Evolutionary conservation across 1,140 invertebrate species (phyloP).

Genomic region (Aricia agestis): DNA sequence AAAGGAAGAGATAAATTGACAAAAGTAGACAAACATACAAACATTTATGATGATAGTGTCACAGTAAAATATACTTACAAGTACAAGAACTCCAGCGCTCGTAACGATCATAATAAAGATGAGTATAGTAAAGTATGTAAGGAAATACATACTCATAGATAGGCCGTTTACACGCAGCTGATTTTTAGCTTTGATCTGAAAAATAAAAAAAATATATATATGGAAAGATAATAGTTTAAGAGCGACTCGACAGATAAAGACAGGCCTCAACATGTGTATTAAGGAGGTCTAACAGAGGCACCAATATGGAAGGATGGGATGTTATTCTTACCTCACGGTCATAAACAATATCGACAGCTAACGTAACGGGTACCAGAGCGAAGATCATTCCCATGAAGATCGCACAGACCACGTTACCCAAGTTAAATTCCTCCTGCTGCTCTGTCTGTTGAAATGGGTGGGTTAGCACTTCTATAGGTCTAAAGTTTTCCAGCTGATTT

Average conservation of each 20-base stretch:
- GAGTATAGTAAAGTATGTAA: constrained; percentile 84
- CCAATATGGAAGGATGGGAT: background rate
- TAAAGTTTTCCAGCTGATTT: constrained; percentile 50
- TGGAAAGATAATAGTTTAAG: too few relatives aligned
- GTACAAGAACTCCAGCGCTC: constrained; percentile 81
- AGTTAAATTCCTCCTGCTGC: constrained; percentile 82
- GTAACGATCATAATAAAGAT: constrained; percentile 83
- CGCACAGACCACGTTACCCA: constrained; percentile 82
- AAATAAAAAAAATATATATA: constrained; percentile 31
- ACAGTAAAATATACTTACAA: constrained; percentile 69
- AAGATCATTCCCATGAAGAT: constrained; percentile 88
- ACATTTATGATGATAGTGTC: background rate
- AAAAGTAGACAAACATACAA: background rate
- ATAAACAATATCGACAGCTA: constrained; percentile 88
- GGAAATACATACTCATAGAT: constrained; percentile 86
- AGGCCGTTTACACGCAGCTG: constrained; percentile 89
- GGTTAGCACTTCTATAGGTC: constrained; percentile 63
- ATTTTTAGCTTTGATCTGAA: constrained; percentile 88
- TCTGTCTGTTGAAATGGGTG: constrained; percentile 84
- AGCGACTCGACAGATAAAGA: too few relatives aligned
- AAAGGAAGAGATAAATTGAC: background rate
- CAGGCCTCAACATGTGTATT: too few relatives aligned
- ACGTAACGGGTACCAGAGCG: constrained; percentile 83
- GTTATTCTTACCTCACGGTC: constrained; percentile 83
- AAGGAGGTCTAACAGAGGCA: too few relatives aligned